These are phyloP conservation scores for Acanthoscelides obtectus DNA, from an alignment of 2,888 invertebrate species.

Conservation along the genomic window DNA sequence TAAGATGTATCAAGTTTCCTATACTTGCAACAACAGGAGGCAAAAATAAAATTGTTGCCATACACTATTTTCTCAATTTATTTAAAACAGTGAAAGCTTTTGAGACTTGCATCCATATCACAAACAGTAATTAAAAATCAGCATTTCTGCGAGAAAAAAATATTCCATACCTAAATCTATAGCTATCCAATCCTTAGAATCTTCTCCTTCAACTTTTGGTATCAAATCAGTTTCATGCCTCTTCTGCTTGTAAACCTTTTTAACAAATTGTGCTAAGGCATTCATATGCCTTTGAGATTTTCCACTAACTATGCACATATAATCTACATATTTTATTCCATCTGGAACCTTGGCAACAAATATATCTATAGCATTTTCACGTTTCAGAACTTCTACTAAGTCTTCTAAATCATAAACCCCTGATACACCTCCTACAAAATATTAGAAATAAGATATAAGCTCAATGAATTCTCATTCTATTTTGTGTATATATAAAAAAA, in stretches of 20 bases:
- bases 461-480: not conserved
- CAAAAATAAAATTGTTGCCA: too few relatives aligned
- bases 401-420: slow-evolving; percentile 91
- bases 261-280: slow-evolving; percentile 70
- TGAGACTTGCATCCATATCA: too few relatives aligned
- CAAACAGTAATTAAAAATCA: too few relatives aligned
- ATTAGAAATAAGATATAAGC: too few relatives aligned
- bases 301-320: slow-evolving; percentile 76
- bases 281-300: slow-evolving; percentile 69
- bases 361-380: slow-evolving; percentile 75
- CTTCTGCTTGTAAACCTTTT: slow-evolving; percentile 73
- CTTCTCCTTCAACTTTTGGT: slow-evolving; percentile 74
- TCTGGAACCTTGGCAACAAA: slow-evolving; percentile 75
- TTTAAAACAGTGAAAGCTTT: too few relatives aligned
- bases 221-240: slow-evolving; percentile 56
- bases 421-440: slow-evolving; percentile 65
- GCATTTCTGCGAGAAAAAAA: not conserved
- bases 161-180: slow-evolving; percentile 80
- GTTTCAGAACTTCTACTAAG: slow-evolving; percentile 67
- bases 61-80: too few relatives aligned
- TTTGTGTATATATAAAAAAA: not conserved
- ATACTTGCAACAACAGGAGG: too few relatives aligned
- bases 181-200: slow-evolving; percentile 80
- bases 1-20: too few relatives aligned
- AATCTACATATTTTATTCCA: slow-evolving; percentile 75